Evolutionary conservation across 2,113 vertebrate species (phyloP).

Genomic region (Oncorhynchus gorbuscha): DNA sequence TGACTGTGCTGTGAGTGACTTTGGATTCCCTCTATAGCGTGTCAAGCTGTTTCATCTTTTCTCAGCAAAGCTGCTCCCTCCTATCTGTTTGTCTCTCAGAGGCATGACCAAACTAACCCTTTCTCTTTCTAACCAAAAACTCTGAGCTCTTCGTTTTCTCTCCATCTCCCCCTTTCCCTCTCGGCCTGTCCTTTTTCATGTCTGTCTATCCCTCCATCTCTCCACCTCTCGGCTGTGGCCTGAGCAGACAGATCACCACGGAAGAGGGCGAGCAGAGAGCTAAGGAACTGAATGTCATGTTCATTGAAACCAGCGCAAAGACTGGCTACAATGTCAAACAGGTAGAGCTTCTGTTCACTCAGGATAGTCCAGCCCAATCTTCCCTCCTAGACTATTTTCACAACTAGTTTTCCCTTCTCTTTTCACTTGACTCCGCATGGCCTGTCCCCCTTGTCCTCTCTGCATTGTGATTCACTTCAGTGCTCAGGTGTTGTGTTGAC

Average conservation of each 20-base stretch:
- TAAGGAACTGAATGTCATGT: conserved; percentile 97
- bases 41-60: conserved; percentile 45
- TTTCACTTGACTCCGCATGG: conserved; percentile 22
- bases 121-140: conserved; percentile 30
- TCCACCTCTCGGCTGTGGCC: conserved; percentile 55
- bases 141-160: conserved; percentile 24
- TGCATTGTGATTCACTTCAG: background rate
- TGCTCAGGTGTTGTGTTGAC: background rate
- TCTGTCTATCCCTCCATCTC: conserved; percentile 40
- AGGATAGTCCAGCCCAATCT: conserved; percentile 45
- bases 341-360: conserved; percentile 73
- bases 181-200: conserved; percentile 41
- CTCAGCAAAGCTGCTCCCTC: conserved; percentile 37
- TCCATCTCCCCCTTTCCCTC: conserved; percentile 29
- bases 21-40: conserved; percentile 24
- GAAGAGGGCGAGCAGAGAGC: conserved; percentile 93
- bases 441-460: background rate
- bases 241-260: conserved; percentile 91
- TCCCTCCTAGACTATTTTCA: background rate
- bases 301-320: conserved; percentile 96
- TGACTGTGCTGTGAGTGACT: conserved; percentile 18
- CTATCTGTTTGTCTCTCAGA: conserved; percentile 23
- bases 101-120: conserved; percentile 67
- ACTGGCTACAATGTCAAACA: conserved; percentile 96
- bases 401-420: conserved; percentile 24